Evolutionary conservation across 2,113 vertebrate species (phyloP).

Genomic region (Nycticebus coucang): DNA sequence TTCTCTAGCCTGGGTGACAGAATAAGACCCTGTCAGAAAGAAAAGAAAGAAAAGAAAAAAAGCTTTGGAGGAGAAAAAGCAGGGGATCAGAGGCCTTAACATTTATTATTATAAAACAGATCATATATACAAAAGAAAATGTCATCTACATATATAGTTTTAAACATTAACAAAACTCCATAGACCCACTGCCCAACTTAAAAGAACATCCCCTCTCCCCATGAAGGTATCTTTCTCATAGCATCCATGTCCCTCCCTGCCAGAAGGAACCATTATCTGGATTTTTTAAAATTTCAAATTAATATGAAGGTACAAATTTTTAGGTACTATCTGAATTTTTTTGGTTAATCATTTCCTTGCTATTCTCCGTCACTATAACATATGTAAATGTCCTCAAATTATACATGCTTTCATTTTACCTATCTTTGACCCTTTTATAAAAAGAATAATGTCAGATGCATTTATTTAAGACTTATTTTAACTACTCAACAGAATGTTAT

Average conservation of each 20-base stretch:
- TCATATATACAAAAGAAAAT: not conserved
- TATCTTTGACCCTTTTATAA: not conserved
- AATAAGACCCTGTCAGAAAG: too few species aligned
- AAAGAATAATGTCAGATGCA: not conserved
- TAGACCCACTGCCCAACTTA: too few species aligned
- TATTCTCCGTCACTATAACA: not conserved
- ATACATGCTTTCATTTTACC: constrained; percentile 2
- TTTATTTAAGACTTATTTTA: not conserved
- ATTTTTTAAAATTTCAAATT: too few species aligned
- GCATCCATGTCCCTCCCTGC: not conserved
- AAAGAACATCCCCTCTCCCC: not conserved
- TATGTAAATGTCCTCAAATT: not conserved
- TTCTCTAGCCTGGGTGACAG: too few species aligned
- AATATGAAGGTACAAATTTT: too few species aligned
- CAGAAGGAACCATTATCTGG: not conserved
- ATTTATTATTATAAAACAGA: not conserved
- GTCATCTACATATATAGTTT: not conserved
- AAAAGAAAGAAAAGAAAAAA: not conserved
- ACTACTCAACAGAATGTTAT: not conserved
- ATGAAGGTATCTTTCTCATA: not conserved
- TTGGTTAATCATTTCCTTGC: not conserved
- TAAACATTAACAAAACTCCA: constrained; percentile 18
- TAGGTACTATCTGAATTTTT: not conserved
- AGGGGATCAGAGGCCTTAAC: not conserved
- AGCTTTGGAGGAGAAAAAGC: not conserved